A percentile compares a stretch with the other conserved stretches of the same genome.
These are phyloP conservation scores for Sycophila sp. DNA, from an alignment of 1,140 invertebrate genomes.

Conservation along the genomic window DNA sequence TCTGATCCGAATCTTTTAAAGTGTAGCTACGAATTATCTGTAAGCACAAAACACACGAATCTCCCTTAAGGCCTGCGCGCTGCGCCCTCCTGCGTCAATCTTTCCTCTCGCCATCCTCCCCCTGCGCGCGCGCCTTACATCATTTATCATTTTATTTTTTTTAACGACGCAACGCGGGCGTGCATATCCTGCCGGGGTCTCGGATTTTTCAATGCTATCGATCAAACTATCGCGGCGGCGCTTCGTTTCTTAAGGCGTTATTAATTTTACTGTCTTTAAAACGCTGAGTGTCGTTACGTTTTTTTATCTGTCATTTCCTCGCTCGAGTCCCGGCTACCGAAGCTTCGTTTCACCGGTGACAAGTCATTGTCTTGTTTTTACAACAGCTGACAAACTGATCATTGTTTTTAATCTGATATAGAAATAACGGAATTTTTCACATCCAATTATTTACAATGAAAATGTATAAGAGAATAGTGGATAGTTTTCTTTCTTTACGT, in stretches of 20 bases:
- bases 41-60: constrained; percentile 35
- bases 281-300: not conserved
- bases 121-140: not conserved
- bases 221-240: constrained; percentile 7
- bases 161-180: not conserved
- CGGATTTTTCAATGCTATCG: constrained; percentile 17
- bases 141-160: constrained; percentile 39
- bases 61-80: not conserved
- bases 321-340: not conserved
- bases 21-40: constrained; percentile 72
- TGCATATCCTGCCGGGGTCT: not conserved
- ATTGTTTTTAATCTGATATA: no score
- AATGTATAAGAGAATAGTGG: no score
- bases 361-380: no score
- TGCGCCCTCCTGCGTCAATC: not conserved
- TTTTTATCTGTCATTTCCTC: not conserved
- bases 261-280: constrained; percentile 27
- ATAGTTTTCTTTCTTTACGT: no score
- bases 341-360: no score
- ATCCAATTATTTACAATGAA: no score
- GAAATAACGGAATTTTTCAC: no score
- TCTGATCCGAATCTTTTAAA: constrained; percentile 74
- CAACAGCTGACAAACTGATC: no score
- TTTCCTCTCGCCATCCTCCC: not conserved
- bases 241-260: not conserved